Base-by-base conservation (phyloP, 2,888 invertebrate genomes). In the Sclerodermus sp. region DNA sequence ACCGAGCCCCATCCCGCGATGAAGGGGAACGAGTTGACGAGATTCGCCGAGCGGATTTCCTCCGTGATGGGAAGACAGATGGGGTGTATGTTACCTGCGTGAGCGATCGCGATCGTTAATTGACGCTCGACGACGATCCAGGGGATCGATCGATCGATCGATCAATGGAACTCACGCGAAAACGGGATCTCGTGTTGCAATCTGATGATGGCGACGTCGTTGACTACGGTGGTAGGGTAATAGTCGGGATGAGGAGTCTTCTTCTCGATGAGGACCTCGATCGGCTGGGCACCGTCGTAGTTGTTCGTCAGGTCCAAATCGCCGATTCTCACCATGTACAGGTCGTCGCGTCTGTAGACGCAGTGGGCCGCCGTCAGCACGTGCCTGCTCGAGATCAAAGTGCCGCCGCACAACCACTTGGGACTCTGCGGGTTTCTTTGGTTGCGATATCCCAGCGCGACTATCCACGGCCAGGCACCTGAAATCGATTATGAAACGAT, bases 1-100 rank as follows among this genome's bases (percentile, higher is more conserved):
- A 85, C 78, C 8, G 89, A 82, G 12, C 94, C 94, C 92, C 93
- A 94, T 15, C 94, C 94, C 17, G 90, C 90, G 3, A 93, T 83
- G 66, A 88, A 85, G 0, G 90, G 89, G 55, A 79, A 82, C 50
- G 81, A 82, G 62, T 81, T 81, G 16, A 81, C 85, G 64, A 83
- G 87, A 12, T 79, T 80, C 40, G 79, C 82, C 0, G 80, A 73
- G 39, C 84, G 79, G 37, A 87, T 67, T 3, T 82, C 80, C 0
- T 79, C 74, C 9, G 80, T 75, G 12, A 80, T 73, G 0, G 93
- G 93, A 40, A 93, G 79, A 73, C 93, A 93, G 56, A 93, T 87
- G 0, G 91, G 90, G 55, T 79, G 82, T 46, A 92, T 85, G 31
- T 82, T 72, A 17, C 79, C 91, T 91, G 34, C n/a, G n/a, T n/a